Base-by-base conservation (phyloP, 2,113 vertebrate species). In the Coptodon rendalli region DNA sequence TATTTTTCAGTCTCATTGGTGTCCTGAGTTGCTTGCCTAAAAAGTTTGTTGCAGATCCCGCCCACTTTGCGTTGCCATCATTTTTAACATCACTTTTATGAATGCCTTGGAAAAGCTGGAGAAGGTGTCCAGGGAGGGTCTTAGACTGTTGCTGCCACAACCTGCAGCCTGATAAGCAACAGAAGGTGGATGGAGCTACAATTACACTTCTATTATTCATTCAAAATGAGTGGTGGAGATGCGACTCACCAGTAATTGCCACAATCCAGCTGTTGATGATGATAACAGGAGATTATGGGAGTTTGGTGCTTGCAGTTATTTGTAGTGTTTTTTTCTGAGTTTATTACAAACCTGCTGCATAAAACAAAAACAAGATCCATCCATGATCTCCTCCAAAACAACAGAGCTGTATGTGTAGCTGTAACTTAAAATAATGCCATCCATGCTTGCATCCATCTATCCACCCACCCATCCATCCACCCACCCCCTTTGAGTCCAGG, bases 391-490 rank as follows among this genome's bases (percentile, higher is more conserved):
- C 56, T 45, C 66, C 66, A 73, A 27, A 73, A 17, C 43, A 48
- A 29, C 24, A 76, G 29, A 63, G 59, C 59, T 34, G 59, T 19
- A 63, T 63, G 29, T 34, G 59, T 0, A 63, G 29, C 29, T 63
- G 16, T 11, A 34, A 63, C 0, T 1, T 3, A 63, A 63, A 63
- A 19, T 63, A 63, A 63, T 63, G 34, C 2, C 59, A 63, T 19
- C 2, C 59, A 63, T 63, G 29, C 1, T 6, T 61, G 27, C 57
- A 61, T 9, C 0, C 57, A 61, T 61, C 0, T 0, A 0, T 27
- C 24, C 56, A 29, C 2, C 48, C 16, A 19, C 0, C 17, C 17
- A 52, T 0, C 8, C 0, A 22, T 1, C 54, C 22, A 3, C 0
- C 59, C 29, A 19, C 0, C 57, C 2, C 31, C 31, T 66, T 36